A percentile compares a stretch with the other conserved stretches of the same genome.
phyloP scores from a whole-genome alignment of 2,797 vertebrate species.

The Parotocinclus haroldoi region DNA sequence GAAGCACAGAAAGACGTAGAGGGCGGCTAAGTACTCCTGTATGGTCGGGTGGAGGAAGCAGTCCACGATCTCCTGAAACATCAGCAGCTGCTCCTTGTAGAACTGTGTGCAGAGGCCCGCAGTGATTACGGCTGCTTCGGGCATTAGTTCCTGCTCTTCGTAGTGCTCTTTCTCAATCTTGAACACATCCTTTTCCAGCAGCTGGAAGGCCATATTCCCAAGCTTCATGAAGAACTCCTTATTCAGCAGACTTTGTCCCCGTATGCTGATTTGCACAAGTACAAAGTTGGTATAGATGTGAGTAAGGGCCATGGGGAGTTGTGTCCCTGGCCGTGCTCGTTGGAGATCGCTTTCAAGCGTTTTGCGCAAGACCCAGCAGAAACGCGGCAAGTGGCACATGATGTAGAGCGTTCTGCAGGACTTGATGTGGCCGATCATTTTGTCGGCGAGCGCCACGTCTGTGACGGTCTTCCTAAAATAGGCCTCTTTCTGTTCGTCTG shows the following conservation, averaged over 20 bases:
- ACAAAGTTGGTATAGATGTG: constrained; percentile 68
- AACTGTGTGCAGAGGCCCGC: constrained; percentile 63
- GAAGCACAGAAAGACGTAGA: constrained; percentile 62
- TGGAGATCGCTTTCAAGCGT: constrained; percentile 50
- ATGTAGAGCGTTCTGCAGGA: constrained; percentile 63
- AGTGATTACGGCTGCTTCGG: constrained; percentile 47
- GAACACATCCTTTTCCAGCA: constrained; percentile 59
- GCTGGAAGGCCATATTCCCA: constrained; percentile 60
- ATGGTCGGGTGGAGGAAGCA: constrained; percentile 70
- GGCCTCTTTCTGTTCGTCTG: constrained; percentile 54
- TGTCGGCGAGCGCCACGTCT: constrained; percentile 55
- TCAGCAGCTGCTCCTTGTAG: constrained; percentile 43
- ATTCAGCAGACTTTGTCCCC: constrained; percentile 34
- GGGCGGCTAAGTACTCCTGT: constrained; percentile 73
- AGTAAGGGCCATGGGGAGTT: constrained; percentile 61
- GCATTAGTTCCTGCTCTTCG: constrained; percentile 21
- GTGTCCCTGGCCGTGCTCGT: constrained; percentile 10
- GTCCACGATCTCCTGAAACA: constrained; percentile 54
- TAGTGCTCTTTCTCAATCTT: constrained; percentile 45
- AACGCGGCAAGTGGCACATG: constrained; percentile 75
- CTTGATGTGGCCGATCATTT: constrained; percentile 56
- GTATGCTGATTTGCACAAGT: constrained; percentile 45
- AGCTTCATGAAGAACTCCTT: constrained; percentile 61
- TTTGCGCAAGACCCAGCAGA: constrained; percentile 57
- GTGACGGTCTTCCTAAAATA: constrained; percentile 66